phyloP scores from a whole-genome alignment of 2,113 vertebrate species.

The Esox niger region DNA sequence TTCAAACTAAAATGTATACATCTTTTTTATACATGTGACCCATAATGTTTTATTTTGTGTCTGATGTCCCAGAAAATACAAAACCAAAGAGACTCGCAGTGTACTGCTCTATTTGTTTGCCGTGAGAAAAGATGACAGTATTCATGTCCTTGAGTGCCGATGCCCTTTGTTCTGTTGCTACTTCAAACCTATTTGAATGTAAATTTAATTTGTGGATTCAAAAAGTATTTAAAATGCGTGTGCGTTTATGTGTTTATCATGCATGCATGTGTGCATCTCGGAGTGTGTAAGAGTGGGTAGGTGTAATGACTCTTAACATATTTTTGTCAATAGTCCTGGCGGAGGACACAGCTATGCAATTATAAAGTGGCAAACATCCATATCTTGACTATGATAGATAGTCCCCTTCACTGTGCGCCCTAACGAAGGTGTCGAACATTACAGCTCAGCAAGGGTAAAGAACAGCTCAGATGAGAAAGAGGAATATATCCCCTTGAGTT shows the following conservation, averaged over 20 bases:
- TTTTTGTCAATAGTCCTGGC: slow-evolving; percentile 66
- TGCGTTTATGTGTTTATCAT: slow-evolving; percentile 1
- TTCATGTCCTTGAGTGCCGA: no score
- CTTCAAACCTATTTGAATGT: no score
- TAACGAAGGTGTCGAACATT: slow-evolving; percentile 68
- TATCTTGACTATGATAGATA: slow-evolving; percentile 74
- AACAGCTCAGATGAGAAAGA: slow-evolving; percentile 44
- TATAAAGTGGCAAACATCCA: slow-evolving; percentile 75
- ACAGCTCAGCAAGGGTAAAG: slow-evolving; percentile 60
- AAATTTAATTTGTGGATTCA: no score
- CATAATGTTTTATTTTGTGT: not conserved
- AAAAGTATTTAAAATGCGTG: not conserved
- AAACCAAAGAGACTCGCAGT: no score
- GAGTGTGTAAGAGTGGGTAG: slow-evolving; percentile 26
- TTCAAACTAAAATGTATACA: not conserved
- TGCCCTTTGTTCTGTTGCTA: no score
- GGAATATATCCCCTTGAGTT: slow-evolving; percentile 42
- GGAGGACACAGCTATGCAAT: slow-evolving; percentile 65
- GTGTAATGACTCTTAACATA: slow-evolving; percentile 59
- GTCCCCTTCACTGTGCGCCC: slow-evolving; percentile 59
- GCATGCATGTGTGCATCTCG: slow-evolving; percentile 13
- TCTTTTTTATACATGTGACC: no score
- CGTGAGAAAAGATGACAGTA: no score
- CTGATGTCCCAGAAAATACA: no score
- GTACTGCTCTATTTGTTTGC: no score